These are phyloP conservation scores for Lutra lutra DNA, from an alignment of 2,797 vertebrate genomes.

Conservation along the genomic window DNA sequence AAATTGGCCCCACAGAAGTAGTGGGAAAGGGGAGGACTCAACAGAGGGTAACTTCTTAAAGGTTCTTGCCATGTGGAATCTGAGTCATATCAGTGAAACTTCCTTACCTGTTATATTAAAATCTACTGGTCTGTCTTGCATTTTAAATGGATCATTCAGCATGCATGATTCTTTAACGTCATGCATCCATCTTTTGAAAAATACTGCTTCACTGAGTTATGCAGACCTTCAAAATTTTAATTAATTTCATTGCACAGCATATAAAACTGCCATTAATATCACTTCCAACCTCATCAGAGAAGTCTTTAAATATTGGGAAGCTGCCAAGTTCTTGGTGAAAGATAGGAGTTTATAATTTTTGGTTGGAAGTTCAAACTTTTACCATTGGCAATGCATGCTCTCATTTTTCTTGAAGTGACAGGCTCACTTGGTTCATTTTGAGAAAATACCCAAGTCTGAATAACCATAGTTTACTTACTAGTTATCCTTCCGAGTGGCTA, in stretches of 20 bases:
- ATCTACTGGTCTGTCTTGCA: background rate
- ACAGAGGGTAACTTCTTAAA: background rate
- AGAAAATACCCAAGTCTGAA: background rate
- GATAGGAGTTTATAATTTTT: background rate
- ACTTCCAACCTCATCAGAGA: background rate
- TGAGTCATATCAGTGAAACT: background rate
- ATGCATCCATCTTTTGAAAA: background rate
- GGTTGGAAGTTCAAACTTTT: background rate
- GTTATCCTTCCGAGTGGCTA: background rate
- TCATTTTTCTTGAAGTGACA: conserved; percentile 5
- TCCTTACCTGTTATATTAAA: background rate
- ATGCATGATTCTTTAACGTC: background rate
- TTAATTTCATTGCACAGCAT: background rate
- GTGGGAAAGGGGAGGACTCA: background rate
- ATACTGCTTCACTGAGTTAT: background rate
- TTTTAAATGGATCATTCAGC: background rate
- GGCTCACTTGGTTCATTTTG: background rate
- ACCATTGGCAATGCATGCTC: background rate
- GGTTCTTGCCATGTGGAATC: background rate
- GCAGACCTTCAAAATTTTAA: background rate
- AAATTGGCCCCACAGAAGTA: background rate
- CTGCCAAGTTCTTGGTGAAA: background rate
- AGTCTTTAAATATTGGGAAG: conserved; percentile 12
- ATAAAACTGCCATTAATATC: background rate
- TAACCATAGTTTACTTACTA: conserved; percentile 6